phyloP scores from a whole-genome alignment of 2,797 vertebrate genomes.

The Falco cherrug region DNA sequence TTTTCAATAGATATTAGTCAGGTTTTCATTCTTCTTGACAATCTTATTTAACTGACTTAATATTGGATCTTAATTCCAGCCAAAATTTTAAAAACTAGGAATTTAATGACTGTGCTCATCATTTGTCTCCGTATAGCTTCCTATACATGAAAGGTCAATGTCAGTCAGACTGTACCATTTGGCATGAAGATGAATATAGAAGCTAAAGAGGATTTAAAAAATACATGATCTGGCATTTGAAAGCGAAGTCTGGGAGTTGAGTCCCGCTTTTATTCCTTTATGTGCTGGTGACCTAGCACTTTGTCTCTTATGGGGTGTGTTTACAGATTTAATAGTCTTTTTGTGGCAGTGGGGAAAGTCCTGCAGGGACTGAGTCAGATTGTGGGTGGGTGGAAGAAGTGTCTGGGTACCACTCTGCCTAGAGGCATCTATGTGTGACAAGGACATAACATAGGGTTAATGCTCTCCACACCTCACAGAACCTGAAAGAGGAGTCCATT shows the following conservation, averaged over 20 bases:
- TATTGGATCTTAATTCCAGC: background rate
- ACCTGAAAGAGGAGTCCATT: background rate
- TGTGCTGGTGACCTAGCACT: background rate
- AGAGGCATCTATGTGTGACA: background rate
- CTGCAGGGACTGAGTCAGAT: background rate
- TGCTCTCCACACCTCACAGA: background rate
- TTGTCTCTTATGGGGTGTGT: background rate
- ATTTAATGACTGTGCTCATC: constrained; percentile 38
- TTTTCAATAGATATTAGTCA: background rate
- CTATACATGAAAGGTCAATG: constrained; percentile 47
- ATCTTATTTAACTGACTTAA: background rate
- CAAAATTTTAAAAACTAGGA: background rate
- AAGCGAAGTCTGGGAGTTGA: background rate
- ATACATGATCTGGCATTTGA: constrained; percentile 60
- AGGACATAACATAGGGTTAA: background rate
- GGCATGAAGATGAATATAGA: constrained; percentile 59
- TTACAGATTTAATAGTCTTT: background rate
- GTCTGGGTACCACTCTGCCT: background rate
- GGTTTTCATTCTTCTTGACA: constrained; percentile 12
- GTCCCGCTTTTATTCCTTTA: constrained; percentile 20
- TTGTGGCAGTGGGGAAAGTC: background rate
- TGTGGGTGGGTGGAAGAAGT: background rate
- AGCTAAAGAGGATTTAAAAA: constrained; percentile 67
- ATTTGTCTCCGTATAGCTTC: constrained; percentile 18
- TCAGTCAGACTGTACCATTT: constrained; percentile 43